These are phyloP conservation scores for Phyllotreta cruciferae DNA, from an alignment of 2,888 invertebrate species.

Conservation along the genomic window DNA sequence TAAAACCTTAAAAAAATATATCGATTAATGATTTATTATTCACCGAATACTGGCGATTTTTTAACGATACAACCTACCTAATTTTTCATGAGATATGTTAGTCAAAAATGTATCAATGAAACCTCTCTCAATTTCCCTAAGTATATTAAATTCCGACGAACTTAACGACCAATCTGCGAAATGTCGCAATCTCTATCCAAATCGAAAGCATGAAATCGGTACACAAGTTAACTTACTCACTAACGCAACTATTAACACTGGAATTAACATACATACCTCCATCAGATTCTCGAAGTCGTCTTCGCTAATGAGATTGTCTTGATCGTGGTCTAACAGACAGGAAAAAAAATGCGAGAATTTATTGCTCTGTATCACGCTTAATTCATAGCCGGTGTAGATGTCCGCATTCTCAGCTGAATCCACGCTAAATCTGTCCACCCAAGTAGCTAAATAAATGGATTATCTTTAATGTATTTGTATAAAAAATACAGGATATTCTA, in stretches of 20 bases:
- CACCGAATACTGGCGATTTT: not conserved
- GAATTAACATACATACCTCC: constrained; percentile 61
- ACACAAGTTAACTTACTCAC: constrained; percentile 14
- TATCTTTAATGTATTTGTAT: not conserved
- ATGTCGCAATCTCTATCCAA: constrained; percentile 67
- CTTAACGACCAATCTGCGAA: constrained; percentile 80
- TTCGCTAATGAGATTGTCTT: constrained; percentile 74
- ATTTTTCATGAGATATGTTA: constrained; percentile 63
- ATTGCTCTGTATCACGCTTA: constrained; percentile 71
- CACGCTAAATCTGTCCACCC: constrained; percentile 76
- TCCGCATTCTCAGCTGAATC: constrained; percentile 65
- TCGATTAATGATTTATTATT: not conserved
- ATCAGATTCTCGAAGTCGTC: constrained; percentile 75
- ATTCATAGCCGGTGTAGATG: constrained; percentile 64
- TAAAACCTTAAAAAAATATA: constrained; percentile 50
- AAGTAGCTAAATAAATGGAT: constrained; percentile 65
- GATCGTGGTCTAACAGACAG: constrained; percentile 73
- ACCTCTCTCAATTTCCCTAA: constrained; percentile 75
- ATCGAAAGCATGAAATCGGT: constrained; percentile 49
- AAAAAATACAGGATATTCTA: too few species aligned
- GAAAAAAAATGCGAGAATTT: constrained; percentile 77
- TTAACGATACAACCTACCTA: constrained; percentile 58
- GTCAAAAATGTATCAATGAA: constrained; percentile 73
- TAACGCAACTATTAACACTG: not conserved
- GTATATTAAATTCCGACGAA: constrained; percentile 75